phyloP scores from a whole-genome alignment of 2,888 invertebrate genomes.

The Trissoscelio sp. region DNA sequence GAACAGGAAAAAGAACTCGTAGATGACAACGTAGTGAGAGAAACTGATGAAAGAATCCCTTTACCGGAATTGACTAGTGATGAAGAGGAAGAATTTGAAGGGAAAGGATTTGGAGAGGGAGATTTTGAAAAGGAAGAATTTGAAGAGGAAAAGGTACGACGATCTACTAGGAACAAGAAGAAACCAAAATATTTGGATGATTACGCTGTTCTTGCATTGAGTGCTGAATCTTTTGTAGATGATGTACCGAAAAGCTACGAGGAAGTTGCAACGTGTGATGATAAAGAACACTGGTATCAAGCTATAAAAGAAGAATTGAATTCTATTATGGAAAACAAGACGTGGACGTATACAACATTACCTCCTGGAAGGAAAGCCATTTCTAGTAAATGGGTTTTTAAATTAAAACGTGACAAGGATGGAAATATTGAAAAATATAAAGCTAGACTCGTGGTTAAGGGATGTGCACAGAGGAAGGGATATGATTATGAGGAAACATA shows the following conservation, averaged over 20 bases:
- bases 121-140: too few species aligned
- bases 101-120: too few species aligned
- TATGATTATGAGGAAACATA: constrained; percentile 74
- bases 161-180: neutral
- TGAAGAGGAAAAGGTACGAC: neutral
- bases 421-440: constrained; percentile 71
- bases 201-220: constrained; percentile 44
- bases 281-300: constrained; percentile 57
- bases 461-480: constrained; percentile 71
- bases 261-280: constrained; percentile 43
- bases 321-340: constrained; percentile 48
- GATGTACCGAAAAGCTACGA: constrained; percentile 53
- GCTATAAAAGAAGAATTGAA: constrained; percentile 53
- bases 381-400: constrained; percentile 67
- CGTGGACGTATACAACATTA: constrained; percentile 35
- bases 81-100: constrained; percentile 20
- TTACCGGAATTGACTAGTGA: neutral
- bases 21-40: neutral
- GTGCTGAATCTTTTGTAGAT: constrained; percentile 49
- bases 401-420: constrained; percentile 61
- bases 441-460: constrained; percentile 73
- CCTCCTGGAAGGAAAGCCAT: constrained; percentile 39
- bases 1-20: neutral
- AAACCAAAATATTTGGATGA: constrained; percentile 46
- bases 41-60: neutral